These are phyloP conservation scores for Axea sp. DNA, from an alignment of 2,888 invertebrate genomes.

Conservation along the genomic window DNA sequence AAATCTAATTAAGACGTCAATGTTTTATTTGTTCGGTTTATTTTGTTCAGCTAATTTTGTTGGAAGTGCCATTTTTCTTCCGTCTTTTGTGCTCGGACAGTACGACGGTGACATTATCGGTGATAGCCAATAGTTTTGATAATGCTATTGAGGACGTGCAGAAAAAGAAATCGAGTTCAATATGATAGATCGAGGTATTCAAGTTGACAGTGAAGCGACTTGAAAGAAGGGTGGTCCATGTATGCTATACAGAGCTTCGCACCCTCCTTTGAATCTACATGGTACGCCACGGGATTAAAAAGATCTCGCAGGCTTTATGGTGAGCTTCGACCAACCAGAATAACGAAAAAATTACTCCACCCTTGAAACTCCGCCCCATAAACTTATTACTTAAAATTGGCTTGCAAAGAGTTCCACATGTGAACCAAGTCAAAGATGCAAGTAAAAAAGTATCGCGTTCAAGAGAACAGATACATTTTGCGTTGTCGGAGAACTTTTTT, in stretches of 20 bases:
- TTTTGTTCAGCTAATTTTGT: neutral
- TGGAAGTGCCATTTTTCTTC: neutral
- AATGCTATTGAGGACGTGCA: conserved; percentile 41
- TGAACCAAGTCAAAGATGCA: conserved; percentile 15
- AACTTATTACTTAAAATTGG: conserved; percentile 40
- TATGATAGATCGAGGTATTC: conserved; percentile 78
- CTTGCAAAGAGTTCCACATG: conserved; percentile 4
- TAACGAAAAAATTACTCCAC: conserved; percentile 68
- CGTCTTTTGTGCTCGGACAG: neutral
- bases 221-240: conserved; percentile 69
- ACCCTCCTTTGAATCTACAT: conserved; percentile 60
- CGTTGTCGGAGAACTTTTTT: neutral
- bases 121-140: conserved; percentile 17
- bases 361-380: conserved; percentile 67
- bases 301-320: conserved; percentile 51
- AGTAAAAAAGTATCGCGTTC: conserved; percentile 1
- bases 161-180: conserved; percentile 75
- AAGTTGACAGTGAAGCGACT: conserved; percentile 70
- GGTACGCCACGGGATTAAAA: conserved; percentile 51
- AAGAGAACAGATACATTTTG: no score
- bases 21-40: neutral
- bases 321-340: conserved; percentile 72
- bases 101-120: conserved; percentile 2
- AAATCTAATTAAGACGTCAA: conserved; percentile 40
- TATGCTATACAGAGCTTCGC: conserved; percentile 64